Evolutionary conservation across 2,888 invertebrate genomes (phyloP), one percentile per base, ranked within the genome.

Genomic region (Diloba caeruleocephala): DNA sequence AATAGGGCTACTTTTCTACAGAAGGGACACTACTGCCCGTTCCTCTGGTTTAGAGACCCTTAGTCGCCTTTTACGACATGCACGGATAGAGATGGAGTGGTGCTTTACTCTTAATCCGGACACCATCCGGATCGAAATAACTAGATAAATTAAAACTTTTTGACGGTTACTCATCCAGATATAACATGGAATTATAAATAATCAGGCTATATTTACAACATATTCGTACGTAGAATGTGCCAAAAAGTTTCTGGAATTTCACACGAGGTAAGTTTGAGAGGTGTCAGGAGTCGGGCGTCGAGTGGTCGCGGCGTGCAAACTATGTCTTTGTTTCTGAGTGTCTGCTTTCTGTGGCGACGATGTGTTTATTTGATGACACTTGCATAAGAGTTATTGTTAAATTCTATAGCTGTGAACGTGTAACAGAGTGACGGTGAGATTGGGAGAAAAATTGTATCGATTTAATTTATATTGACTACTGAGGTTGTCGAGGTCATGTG

Each of bases 291-390:
- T 5, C 21, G 7, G 80, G 68, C 72, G 69, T 79, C 70, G 74
- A 85, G 86, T 80, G 84, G 79, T 74, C 77, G 78, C 70, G 79
- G 81, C 79, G 78, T 82, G 84, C 81, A 72, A 86, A 82, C 84
- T 87, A 84, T 85, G 82, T 80, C 79, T 81, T 81, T 82, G 83
- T 81, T 74, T 73, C 63, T 67, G 59, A 76, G 78, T 78, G 73
- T 61, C 77, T 72, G 73, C 69, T 73, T 74, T 73, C 69, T 74
- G 71, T 64, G 68, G 64, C 57, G 65, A 46, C 49, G 76, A 76
- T 69, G 68, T 78, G 78, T 83, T 80, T 82, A 82, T 82, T 78
- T 74, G 70, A 71, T 67, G 72, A 74, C 75, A 71, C 71, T 54
- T 70, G n/a, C n/a, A 56, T 66, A 76, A 75, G 61, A 74, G 73